Evolutionary conservation across 2,888 invertebrate species (phyloP).

Genomic region (Deroplatys truncata): DNA sequence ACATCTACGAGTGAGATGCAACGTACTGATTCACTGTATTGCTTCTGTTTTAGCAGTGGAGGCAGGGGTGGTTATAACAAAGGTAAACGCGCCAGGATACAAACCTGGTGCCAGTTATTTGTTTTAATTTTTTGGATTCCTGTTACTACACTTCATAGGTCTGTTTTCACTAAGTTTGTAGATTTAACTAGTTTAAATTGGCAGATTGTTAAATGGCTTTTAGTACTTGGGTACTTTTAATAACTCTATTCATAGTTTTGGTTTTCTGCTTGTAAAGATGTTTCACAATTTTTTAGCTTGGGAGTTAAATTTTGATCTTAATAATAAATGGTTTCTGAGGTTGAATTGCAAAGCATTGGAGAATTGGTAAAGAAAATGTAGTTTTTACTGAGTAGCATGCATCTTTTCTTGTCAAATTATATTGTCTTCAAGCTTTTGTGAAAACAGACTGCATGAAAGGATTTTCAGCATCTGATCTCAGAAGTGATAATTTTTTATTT

Average conservation of each 20-base stretch:
- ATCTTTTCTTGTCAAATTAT: background rate
- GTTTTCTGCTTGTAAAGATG: background rate
- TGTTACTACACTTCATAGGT: background rate
- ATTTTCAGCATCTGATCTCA: background rate
- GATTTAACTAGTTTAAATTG: background rate
- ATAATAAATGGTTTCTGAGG: background rate
- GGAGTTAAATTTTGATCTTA: background rate
- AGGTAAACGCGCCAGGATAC: constrained; percentile 86
- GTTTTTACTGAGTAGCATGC: background rate
- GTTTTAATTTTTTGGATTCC: constrained; percentile 28
- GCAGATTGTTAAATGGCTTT: background rate
- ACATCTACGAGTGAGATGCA: constrained; percentile 3
- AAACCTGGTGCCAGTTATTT: constrained; percentile 68
- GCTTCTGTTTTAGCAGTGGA: constrained; percentile 86
- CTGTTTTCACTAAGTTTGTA: constrained; percentile 7
- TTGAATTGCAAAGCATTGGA: background rate
- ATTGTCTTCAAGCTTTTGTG: background rate
- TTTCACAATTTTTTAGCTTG: background rate
- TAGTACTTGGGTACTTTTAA: background rate
- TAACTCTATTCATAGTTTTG: background rate
- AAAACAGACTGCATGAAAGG: constrained; percentile 2
- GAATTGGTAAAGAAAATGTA: background rate
- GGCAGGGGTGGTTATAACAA: constrained; percentile 94
- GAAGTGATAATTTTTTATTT: background rate
- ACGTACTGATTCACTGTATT: constrained; percentile 70